Evolutionary conservation across 2,113 vertebrate genomes (phyloP).

Genomic region (Phrynocephalus versicolor): DNA sequence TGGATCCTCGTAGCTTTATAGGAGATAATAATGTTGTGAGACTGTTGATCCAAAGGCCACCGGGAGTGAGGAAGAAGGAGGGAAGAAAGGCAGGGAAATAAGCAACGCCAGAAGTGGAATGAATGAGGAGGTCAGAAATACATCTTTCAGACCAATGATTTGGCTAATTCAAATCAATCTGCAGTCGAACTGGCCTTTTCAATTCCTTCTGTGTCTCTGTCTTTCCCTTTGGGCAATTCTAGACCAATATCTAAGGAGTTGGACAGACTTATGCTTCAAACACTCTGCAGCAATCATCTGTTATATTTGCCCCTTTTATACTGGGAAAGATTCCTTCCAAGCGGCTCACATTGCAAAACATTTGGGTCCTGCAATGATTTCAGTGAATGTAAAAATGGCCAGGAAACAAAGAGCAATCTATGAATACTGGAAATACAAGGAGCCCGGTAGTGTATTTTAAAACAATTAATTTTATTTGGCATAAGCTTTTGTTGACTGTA

Average conservation of each 20-base stretch:
- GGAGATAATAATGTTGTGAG: background rate
- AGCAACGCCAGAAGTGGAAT: background rate
- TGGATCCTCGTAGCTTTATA: background rate
- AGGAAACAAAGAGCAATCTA: background rate
- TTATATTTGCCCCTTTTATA: background rate
- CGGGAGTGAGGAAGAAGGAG: background rate
- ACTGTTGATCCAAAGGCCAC: background rate
- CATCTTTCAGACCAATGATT: conserved; percentile 10
- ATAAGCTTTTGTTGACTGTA: too few relatives aligned
- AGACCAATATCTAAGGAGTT: background rate
- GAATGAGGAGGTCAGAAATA: background rate
- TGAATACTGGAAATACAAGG: too few relatives aligned
- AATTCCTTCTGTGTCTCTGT: conserved; percentile 18
- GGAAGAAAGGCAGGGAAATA: background rate
- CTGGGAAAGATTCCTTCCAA: background rate
- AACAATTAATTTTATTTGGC: too few relatives aligned
- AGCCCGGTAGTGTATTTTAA: too few relatives aligned
- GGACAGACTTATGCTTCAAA: background rate
- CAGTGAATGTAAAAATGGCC: background rate
- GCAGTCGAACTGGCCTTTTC: conserved; percentile 28
- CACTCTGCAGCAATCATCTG: background rate
- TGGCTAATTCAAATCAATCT: conserved; percentile 29
- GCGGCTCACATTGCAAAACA: too few relatives aligned
- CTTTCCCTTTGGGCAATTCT: background rate
- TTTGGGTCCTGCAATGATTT: background rate